phyloP scores from a whole-genome alignment of 2,888 invertebrate genomes.

The Thera obeliscata region DNA sequence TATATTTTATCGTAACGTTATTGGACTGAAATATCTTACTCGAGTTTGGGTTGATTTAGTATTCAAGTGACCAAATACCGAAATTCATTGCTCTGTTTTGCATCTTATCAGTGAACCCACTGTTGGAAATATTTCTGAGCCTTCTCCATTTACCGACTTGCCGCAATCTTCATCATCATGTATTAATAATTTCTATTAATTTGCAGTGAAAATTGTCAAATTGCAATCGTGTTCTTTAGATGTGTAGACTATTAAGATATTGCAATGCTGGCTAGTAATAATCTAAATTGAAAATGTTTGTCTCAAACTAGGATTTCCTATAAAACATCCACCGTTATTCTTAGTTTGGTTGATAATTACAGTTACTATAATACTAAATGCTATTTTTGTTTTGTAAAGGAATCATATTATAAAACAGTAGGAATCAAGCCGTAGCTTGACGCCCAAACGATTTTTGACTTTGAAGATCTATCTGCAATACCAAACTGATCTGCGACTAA shows the following conservation, averaged over 20 bases:
- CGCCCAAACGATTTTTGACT: too few species aligned
- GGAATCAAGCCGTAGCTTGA: too few species aligned
- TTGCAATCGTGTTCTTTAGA: conserved; percentile 19
- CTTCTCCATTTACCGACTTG: too few species aligned
- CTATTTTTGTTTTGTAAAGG: too few species aligned
- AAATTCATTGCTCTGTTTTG: neutral
- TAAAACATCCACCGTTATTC: neutral
- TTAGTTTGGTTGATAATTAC: too few species aligned
- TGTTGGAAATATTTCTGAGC: too few species aligned
- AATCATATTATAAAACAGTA: too few species aligned
- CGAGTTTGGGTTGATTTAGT: neutral
- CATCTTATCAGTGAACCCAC: too few species aligned
- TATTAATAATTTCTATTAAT: neutral
- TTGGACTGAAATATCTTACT: neutral
- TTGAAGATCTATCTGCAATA: too few species aligned
- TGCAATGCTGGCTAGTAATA: conserved; percentile 63
- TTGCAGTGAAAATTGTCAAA: conserved; percentile 1
- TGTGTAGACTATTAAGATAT: conserved; percentile 57
- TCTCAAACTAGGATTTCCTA: conserved; percentile 23
- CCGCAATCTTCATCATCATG: too few species aligned
- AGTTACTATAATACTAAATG: too few species aligned
- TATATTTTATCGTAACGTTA: neutral
- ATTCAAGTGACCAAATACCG: neutral
- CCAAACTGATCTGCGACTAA: too few species aligned
- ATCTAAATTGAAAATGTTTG: conserved; percentile 80